A percentile compares a stretch with the other conserved stretches of the same genome.
phyloP scores from a whole-genome alignment of 2,888 invertebrate genomes.

The Cryptocephalus primarius region DNA sequence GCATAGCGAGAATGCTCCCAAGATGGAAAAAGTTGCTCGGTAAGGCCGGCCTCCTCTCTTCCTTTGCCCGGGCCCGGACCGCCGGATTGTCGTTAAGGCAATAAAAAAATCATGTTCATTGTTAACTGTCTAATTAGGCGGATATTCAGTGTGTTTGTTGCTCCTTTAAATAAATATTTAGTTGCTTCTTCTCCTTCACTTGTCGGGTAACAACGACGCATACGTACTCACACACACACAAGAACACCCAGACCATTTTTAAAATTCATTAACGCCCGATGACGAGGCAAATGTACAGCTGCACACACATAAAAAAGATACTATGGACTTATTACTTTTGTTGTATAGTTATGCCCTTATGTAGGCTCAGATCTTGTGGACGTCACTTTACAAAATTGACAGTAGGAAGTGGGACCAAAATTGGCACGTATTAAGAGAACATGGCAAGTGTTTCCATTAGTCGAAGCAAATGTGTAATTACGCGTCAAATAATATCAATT shows the following conservation, averaged over 20 bases:
- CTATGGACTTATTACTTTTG: not conserved
- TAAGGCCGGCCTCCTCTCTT: slow-evolving; percentile 1
- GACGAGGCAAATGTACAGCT: slow-evolving; percentile 12
- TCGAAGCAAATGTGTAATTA: too few species aligned
- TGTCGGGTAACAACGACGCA: not conserved
- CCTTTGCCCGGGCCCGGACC: not conserved
- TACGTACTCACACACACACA: too few species aligned
- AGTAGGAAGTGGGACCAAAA: too few species aligned
- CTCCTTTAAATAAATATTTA: slow-evolving; percentile 1
- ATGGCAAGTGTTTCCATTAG: too few species aligned
- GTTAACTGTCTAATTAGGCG: slow-evolving; percentile 16
- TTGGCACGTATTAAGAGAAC: too few species aligned
- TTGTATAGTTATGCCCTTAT: slow-evolving; percentile 4
- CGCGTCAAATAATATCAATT: too few species aligned
- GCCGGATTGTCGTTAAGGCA: slow-evolving; percentile 3
- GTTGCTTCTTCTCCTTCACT: not conserved
- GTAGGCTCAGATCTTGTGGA: slow-evolving; percentile 1
- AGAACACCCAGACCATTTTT: slow-evolving; percentile 10
- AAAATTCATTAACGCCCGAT: slow-evolving; percentile 11
- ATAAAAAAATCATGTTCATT: slow-evolving; percentile 16
- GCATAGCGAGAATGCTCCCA: slow-evolving; percentile 30
- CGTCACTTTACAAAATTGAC: not conserved
- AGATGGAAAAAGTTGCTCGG: slow-evolving; percentile 16
- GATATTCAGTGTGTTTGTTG: slow-evolving; percentile 10
- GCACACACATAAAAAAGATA: slow-evolving; percentile 1